Evolutionary conservation across 2,797 vertebrate species (phyloP).

Genomic region (Sebastolobus altivelis): DNA sequence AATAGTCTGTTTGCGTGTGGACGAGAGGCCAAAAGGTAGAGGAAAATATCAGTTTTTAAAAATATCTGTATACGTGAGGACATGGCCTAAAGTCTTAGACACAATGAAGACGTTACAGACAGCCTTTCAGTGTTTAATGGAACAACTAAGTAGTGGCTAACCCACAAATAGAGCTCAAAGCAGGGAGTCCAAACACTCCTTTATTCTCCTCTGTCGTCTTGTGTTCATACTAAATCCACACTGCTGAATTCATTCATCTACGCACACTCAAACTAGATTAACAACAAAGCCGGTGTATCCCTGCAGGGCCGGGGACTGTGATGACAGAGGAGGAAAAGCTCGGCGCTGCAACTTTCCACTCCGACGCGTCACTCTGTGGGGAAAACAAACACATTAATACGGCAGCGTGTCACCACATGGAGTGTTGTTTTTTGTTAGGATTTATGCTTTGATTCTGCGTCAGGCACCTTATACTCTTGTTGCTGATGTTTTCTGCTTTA

Average conservation of each 20-base stretch:
- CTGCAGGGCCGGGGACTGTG: constrained; percentile 32
- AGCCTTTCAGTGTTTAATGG: constrained; percentile 17
- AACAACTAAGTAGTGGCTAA: background rate
- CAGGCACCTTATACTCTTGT: background rate
- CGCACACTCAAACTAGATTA: constrained; percentile 48
- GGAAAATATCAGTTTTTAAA: too few relatives aligned
- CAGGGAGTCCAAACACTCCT: constrained; percentile 20
- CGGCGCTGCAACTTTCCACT: constrained; percentile 5
- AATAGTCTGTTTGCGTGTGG: too few relatives aligned
- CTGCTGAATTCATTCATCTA: constrained; percentile 46
- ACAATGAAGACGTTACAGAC: background rate
- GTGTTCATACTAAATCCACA: constrained; percentile 40
- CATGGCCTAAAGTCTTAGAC: background rate
- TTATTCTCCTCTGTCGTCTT: constrained; percentile 23
- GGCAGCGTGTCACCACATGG: constrained; percentile 18
- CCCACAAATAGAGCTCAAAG: constrained; percentile 17
- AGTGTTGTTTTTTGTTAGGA: constrained; percentile 7
- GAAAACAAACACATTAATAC: constrained; percentile 39
- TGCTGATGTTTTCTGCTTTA: constrained; percentile 13
- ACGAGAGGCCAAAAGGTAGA: too few relatives aligned
- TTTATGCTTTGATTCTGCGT: constrained; percentile 21
- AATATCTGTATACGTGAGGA: too few relatives aligned
- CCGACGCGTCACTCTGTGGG: background rate
- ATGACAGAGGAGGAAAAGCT: constrained; percentile 37
- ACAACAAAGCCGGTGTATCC: constrained; percentile 58